Conservation (phyloP, 2,888 invertebrate species). For the Megastigmus dorsalis region DNA sequence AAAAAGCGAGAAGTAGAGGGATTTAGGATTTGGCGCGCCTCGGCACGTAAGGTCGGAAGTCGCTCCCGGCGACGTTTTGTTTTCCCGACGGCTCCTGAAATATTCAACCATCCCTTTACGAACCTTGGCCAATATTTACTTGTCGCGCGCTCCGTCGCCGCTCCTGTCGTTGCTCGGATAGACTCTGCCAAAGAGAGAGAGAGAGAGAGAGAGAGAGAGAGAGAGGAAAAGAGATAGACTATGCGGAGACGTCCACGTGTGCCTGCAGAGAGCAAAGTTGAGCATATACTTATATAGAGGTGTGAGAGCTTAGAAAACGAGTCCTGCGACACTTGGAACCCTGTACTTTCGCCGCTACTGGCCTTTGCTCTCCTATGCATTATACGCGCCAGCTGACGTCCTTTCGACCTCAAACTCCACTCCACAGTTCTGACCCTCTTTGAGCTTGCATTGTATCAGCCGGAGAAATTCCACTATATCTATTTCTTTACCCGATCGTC, state of each 20-base stretch:
- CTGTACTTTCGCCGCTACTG: background rate
- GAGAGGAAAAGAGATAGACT: background rate
- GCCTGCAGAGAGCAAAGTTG: no score
- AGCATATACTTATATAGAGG: no score
- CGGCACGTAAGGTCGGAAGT: conserved; percentile 37
- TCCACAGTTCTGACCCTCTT: background rate
- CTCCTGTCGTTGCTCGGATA: background rate
- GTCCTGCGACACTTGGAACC: background rate
- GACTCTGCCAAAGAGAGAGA: no score
- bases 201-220: background rate
- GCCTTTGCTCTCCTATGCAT: no score
- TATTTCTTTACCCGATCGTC: no score
- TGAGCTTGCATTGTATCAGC: no score
- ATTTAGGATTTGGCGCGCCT: background rate
- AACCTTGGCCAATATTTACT: conserved; percentile 47
- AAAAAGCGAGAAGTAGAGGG: background rate
- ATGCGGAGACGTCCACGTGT: no score
- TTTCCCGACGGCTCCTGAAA: conserved; percentile 38
- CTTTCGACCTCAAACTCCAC: background rate
- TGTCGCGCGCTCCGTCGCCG: conserved; percentile 21
- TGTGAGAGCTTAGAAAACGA: background rate
- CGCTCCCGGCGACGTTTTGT: conserved; percentile 36
- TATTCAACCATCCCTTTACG: conserved; percentile 42
- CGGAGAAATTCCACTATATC: no score
- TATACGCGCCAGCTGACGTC: background rate